A percentile compares a stretch with the other conserved stretches of the same genome.
Evolutionary conservation across 2,888 invertebrate genomes (phyloP).

Genomic region (Kuschelorhynchus macadamiae): DNA sequence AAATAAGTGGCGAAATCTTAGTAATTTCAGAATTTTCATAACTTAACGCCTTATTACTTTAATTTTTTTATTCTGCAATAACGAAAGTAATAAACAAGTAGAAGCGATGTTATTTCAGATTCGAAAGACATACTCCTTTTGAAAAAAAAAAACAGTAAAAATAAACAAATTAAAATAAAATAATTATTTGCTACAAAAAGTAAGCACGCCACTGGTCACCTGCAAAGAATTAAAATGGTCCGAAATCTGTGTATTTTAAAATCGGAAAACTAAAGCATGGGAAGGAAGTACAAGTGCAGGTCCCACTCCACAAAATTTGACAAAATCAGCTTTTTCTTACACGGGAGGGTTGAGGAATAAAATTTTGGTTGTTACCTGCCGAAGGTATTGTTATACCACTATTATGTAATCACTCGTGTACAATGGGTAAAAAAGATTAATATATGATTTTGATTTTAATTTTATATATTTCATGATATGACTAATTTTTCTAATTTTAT

Average conservation of each 20-base stretch:
- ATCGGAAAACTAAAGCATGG: conserved; percentile 26
- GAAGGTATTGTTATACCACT: neutral
- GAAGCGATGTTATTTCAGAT: too few species aligned
- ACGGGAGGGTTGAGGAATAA: conserved; percentile 12
- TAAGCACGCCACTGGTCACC: conserved; percentile 20
- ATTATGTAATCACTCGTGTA: neutral
- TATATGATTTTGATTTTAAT: neutral
- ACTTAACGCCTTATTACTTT: too few species aligned
- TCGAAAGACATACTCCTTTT: too few species aligned
- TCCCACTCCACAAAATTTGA: conserved; percentile 25
- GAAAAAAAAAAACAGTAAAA: too few species aligned
- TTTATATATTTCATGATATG: neutral
- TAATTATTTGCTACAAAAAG: too few species aligned
- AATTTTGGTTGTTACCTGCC: conserved; percentile 12
- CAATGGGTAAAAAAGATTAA: neutral
- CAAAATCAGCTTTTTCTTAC: conserved; percentile 18
- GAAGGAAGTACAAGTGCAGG: conserved; percentile 36
- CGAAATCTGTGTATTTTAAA: conserved; percentile 12
- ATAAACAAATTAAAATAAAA: too few species aligned
- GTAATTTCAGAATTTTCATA: too few species aligned
- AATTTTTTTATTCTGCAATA: too few species aligned
- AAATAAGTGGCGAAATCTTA: too few species aligned
- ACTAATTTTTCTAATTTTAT: neutral
- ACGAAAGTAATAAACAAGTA: too few species aligned
- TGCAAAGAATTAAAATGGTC: conserved; percentile 9